Evolutionary conservation across 2,113 vertebrate genomes (phyloP).

Genomic region (Gymnogyps californianus): DNA sequence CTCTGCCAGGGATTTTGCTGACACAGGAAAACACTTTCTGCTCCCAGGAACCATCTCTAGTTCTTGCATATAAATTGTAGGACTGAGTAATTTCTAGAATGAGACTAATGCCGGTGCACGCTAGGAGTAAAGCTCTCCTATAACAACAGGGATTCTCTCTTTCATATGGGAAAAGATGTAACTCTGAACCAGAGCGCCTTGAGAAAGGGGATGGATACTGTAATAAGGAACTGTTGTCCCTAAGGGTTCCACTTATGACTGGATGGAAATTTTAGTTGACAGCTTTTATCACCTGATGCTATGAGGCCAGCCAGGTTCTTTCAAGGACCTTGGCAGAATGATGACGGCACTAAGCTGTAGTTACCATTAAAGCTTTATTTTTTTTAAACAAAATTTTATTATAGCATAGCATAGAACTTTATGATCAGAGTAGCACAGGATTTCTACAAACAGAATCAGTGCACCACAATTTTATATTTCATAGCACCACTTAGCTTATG

Average conservation of each 20-base stretch:
- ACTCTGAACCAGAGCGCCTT: neutral
- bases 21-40: neutral
- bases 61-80: neutral
- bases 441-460: too few species aligned
- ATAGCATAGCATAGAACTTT: too few species aligned
- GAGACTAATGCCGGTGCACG: neutral
- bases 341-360: neutral
- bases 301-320: neutral
- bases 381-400: too few species aligned
- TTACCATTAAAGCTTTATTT: neutral
- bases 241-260: neutral
- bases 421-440: too few species aligned
- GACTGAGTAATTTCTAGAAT: neutral
- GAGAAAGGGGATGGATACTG: neutral
- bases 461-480: too few species aligned
- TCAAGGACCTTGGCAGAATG: neutral
- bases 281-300: too few species aligned
- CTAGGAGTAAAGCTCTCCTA: neutral
- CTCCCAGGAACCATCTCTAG: neutral
- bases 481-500: too few species aligned
- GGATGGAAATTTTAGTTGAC: neutral
- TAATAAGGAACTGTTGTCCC: too few species aligned
- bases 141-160: neutral
- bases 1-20: neutral
- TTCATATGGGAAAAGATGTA: neutral